Base-by-base conservation (phyloP, 2,888 invertebrate genomes). In the Drosophila atroscutellata region DNA sequence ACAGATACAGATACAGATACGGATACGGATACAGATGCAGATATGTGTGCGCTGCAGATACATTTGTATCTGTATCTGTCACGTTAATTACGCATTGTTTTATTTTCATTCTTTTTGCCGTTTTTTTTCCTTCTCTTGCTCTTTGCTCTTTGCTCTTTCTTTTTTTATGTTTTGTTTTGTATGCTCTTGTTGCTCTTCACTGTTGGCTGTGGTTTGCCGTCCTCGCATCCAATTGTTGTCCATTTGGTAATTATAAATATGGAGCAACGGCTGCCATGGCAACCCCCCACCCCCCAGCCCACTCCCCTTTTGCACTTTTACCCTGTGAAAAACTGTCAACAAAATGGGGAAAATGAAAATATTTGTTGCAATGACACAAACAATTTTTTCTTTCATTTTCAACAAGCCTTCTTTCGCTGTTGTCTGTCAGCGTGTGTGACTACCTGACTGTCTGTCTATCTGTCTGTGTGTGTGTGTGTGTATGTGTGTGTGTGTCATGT, bases 221-320 rank as follows among this genome's bases (percentile, higher is more conserved):
- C 45, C 79, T 78, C 82, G 77, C 79, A 72, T 78, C 59, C 82
- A 74, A 80, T 89, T 90, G 89, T 89, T 85, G 85, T 78, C 85
- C 91, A 86, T 90, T 86, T 90, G 90, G 90, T 86, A 86, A 90
- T 90, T 90, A 86, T 89, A 90, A 90, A 90, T 90, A 79, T 86
- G 90, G 67, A 76, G 70, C 79, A 75, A 71, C 75, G 70, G 83
- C 71, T 80, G 83, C 62, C 87, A 89, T 89, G 71, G 72, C 84
- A 68, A 82, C 75, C 37, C 28, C 20, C 39, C 55, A 26, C 42
- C 7, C 34, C 34, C n/a, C 0, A 37, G 3, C 7, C 24, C 9
- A 32, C 9, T 32, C 32, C 32, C 32, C 32, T 32, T 32, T 32
- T 32, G 32, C n/a, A n/a, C 61, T 50, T 58, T 56, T 66, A 66